Base-by-base conservation (phyloP, 2,797 vertebrate species). In the Tokudaia tokunoshimensis region DNA sequence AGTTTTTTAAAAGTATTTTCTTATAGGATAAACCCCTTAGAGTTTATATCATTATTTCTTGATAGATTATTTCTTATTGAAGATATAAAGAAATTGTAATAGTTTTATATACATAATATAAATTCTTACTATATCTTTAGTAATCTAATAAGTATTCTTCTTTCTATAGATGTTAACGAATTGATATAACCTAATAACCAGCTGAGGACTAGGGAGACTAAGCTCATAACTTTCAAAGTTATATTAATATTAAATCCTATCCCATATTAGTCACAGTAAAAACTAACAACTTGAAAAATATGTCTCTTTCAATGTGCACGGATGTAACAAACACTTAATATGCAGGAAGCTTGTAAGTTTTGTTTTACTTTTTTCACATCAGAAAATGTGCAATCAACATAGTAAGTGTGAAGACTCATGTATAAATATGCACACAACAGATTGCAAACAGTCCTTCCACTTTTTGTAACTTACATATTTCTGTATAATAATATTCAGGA, bases 331-430 rank as follows among this genome's bases (percentile, higher is more conserved):
- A 93, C 34, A 88, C 84, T 88, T 92, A 89, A 91, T 93, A 90
- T 82, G 47, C 10, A 85, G 92, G 24, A 95, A 96, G 95, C 72
- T 92, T 95, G 59, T 78, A 95, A 94, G 83, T 57, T 91, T 94
- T 96, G 57, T 87, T 95, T 96, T 96, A 86, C 80, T 95, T 94
- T 95, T 90, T 90, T 84, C 95, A 96, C 93, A 97, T 90, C 75
- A 95, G 92, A 74, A 97, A 97, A 92, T 93, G 37, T 96, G 55
- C 29, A 96, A 57, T 96, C 83, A 97, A 81, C 95, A 95, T 55
- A 88, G 57, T 78, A 92, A 79, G 80, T 92, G 83, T 81, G 91
- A 96, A 97, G 37, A 19, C 89, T 95, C 85, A 61, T 65, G 37
- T 82, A 96, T 96, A 95, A 94, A 93, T 95, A 92, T 87, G 86